Evolutionary conservation across 2,113 vertebrate species (phyloP).

Genomic region (Pionites leucogaster): DNA sequence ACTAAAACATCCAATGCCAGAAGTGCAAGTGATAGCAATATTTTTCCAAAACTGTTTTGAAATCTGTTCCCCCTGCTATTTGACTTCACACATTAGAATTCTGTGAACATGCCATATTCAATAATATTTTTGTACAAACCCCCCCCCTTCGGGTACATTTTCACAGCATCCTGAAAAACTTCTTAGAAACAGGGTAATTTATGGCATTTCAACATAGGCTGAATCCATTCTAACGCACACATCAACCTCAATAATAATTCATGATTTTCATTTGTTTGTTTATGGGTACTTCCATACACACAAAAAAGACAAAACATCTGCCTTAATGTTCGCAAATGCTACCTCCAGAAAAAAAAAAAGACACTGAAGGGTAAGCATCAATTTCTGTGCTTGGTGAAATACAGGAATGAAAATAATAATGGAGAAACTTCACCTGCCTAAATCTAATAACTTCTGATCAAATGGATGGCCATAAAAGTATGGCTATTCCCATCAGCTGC

Average conservation of each 20-base stretch:
- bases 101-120: neutral
- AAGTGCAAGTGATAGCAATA: constrained; percentile 30
- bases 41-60: constrained; percentile 30
- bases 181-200: constrained; percentile 1
- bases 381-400: neutral
- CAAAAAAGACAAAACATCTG: neutral
- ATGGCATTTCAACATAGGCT: neutral
- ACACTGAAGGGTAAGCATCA: neutral
- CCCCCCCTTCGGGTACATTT: neutral
- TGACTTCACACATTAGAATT: neutral
- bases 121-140: neutral
- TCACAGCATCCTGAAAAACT: neutral
- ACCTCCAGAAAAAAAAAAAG: neutral
- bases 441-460: neutral
- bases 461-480: neutral
- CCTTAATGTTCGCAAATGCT: neutral
- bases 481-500: neutral
- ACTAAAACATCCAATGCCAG: constrained; percentile 60
- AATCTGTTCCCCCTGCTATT: neutral
- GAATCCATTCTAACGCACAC: neutral
- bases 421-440: neutral
- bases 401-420: neutral
- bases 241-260: neutral
- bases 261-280: neutral
- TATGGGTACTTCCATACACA: neutral